phyloP scores from a whole-genome alignment of 2,888 invertebrate genomes.

The Zhengitettix transpicula region DNA sequence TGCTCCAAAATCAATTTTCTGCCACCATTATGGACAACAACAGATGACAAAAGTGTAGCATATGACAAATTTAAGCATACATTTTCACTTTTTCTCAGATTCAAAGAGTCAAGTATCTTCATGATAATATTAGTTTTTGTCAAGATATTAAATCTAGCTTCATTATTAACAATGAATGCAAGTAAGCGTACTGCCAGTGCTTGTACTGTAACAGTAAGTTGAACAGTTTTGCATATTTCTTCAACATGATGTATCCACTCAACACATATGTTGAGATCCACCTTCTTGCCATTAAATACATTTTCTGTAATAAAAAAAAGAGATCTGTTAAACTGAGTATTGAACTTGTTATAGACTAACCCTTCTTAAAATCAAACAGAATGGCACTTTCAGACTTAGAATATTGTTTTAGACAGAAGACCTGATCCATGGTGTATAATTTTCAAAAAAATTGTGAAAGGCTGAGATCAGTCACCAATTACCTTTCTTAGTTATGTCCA shows the following conservation, averaged over 20 bases:
- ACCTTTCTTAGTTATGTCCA: too few species aligned
- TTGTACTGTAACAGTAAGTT: constrained; percentile 29
- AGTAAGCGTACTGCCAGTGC: constrained; percentile 47
- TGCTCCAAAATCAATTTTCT: constrained; percentile 37
- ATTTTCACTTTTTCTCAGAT: constrained; percentile 23
- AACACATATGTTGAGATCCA: neutral
- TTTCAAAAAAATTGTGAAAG: too few species aligned
- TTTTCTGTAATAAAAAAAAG: neutral
- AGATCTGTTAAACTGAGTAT: too few species aligned
- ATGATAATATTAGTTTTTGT: constrained; percentile 27
- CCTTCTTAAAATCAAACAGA: too few species aligned
- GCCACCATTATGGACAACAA: constrained; percentile 45
- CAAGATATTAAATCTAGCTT: constrained; percentile 40
- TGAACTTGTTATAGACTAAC: too few species aligned
- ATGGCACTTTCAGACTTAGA: too few species aligned
- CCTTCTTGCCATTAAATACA: too few species aligned
- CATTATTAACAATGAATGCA: constrained; percentile 38
- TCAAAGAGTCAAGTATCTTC: constrained; percentile 22
- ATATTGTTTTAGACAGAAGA: too few species aligned
- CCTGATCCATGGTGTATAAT: too few species aligned
- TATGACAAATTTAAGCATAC: constrained; percentile 50
- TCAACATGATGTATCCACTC: constrained; percentile 16
- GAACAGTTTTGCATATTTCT: constrained; percentile 18
- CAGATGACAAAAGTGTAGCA: constrained; percentile 40
- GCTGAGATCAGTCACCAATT: too few species aligned